Percentiles rank a stretch among this genome's conserved stretches.
These are phyloP conservation scores for Drosophila watanabei DNA, from an alignment of 1,140 invertebrate genomes.

Conservation along the genomic window DNA sequence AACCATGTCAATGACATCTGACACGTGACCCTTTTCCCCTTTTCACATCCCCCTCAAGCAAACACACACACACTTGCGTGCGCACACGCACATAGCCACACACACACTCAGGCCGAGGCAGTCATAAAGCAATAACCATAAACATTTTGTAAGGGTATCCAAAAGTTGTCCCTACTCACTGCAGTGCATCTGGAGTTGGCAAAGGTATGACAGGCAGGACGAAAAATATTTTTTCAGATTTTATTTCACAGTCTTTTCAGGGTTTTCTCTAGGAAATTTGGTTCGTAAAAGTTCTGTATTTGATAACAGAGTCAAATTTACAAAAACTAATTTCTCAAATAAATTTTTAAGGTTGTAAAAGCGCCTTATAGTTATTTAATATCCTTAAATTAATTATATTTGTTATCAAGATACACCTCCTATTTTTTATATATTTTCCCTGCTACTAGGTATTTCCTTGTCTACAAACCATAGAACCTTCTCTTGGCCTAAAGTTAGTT, in stretches of 20 bases:
- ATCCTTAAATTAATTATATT: too few species aligned
- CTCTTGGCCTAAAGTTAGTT: constrained; percentile 36
- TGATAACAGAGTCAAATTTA: too few species aligned
- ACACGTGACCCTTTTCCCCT: constrained; percentile 79
- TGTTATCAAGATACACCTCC: too few species aligned
- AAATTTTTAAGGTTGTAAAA: background rate
- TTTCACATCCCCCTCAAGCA: constrained; percentile 39
- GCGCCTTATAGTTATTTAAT: too few species aligned
- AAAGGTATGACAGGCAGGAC: background rate
- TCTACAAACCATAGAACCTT: background rate
- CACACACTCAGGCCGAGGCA: constrained; percentile 25
- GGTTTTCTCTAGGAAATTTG: background rate
- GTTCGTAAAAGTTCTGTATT: too few species aligned
- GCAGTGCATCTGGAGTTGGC: constrained; percentile 4
- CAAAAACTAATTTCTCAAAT: background rate
- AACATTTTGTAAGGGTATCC: constrained; percentile 72
- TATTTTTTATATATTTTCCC: background rate
- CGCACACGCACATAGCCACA: constrained; percentile 1
- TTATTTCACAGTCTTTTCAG: background rate
- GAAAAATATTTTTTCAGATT: too few species aligned
- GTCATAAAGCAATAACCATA: constrained; percentile 77
- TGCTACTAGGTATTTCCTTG: constrained; percentile 8
- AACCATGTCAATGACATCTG: constrained; percentile 84
- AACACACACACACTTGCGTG: constrained; percentile 24
- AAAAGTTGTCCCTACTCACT: constrained; percentile 29